Conservation (phyloP, 2,113 vertebrate species). For the Gymnobelideus leadbeateri region DNA sequence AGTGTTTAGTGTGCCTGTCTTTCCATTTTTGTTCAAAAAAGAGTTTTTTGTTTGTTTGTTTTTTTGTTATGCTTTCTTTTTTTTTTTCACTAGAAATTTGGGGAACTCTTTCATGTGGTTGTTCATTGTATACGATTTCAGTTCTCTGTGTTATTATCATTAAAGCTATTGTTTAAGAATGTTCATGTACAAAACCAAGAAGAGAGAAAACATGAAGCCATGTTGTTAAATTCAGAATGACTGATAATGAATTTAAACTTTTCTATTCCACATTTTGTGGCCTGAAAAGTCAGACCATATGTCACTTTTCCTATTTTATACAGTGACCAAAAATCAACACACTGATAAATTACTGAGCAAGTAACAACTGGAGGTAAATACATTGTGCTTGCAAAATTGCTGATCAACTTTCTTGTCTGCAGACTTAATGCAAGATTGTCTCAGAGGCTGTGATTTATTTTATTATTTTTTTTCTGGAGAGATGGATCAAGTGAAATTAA, state of each 20-base stretch:
- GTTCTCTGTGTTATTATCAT: not conserved
- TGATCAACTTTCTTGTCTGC: slow-evolving; percentile 44
- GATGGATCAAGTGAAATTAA: slow-evolving; percentile 45
- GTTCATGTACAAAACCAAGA: not conserved
- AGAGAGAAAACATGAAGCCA: not conserved
- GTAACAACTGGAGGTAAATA: not conserved
- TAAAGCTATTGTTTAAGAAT: not conserved
- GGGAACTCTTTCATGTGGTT: not conserved
- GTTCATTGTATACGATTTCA: not conserved
- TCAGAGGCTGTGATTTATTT: not conserved
- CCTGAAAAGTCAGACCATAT: not conserved
- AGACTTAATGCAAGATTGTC: slow-evolving; percentile 29
- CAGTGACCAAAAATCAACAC: not conserved
- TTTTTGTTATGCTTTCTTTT: not conserved
- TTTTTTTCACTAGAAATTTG: not conserved
- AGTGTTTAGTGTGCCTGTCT: not conserved
- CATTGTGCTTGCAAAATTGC: slow-evolving; percentile 16
- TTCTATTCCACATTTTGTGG: slow-evolving; percentile 6
- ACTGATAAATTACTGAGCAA: slow-evolving; percentile 50
- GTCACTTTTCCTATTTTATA: not conserved
- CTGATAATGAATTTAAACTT: not conserved
- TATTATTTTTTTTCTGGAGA: slow-evolving; percentile 16
- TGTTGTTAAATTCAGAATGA: not conserved
- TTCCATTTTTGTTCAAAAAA: not conserved
- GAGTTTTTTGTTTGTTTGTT: not conserved